Conservation (phyloP, 2,113 vertebrate species). For the Merops nubicus region DNA sequence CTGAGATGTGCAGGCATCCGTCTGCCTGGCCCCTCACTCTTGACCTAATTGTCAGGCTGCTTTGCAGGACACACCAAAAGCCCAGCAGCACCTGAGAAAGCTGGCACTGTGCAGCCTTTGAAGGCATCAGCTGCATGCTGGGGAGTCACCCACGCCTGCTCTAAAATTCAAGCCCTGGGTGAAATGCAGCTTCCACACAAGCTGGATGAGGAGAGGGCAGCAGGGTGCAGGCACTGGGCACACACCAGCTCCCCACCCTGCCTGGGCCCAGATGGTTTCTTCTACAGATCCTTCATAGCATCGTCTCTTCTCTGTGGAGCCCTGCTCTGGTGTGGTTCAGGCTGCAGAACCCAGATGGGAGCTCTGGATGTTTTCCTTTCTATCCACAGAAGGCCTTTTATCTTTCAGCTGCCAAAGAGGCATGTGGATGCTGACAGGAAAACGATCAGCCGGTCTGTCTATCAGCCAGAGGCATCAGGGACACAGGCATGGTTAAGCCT, state of each 20-base stretch:
- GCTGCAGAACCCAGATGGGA: not conserved
- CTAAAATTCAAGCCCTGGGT: not conserved
- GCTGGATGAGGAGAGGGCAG: not conserved
- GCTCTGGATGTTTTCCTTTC: conserved; percentile 1
- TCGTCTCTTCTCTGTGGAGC: not conserved
- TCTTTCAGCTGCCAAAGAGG: not conserved
- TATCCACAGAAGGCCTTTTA: not conserved
- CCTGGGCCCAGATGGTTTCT: not conserved
- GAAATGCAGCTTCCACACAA: not conserved
- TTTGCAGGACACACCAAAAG: not conserved
- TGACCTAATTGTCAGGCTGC: not conserved
- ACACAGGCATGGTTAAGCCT: not conserved
- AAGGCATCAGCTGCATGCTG: not conserved
- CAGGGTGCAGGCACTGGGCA: not conserved
- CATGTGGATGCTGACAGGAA: not conserved
- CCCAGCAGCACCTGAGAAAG: not conserved
- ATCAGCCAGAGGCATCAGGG: not conserved
- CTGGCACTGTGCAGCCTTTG: not conserved
- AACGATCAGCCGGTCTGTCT: not conserved
- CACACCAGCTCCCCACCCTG: not conserved
- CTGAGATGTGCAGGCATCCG: not conserved
- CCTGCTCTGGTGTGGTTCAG: not conserved
- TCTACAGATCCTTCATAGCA: not conserved
- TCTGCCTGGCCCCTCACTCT: not conserved
- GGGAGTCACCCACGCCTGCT: not conserved